These are phyloP conservation scores for Sipha maydis DNA, from an alignment of 2,888 invertebrate species.

Conservation along the genomic window DNA sequence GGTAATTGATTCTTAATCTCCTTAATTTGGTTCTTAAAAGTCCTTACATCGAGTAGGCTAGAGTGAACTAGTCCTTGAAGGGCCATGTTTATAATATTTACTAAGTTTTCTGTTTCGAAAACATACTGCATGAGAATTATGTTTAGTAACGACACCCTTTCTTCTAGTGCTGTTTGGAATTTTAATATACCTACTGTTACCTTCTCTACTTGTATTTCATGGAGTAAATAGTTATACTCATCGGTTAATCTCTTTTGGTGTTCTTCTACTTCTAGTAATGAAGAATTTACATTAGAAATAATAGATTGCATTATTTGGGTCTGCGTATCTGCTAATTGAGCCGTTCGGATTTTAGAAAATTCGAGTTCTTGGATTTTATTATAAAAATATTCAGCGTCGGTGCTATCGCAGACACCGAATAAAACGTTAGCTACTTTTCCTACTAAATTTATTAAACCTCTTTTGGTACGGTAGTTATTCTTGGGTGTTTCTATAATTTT, in stretches of 20 bases:
- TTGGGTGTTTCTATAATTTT: background rate
- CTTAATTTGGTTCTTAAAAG: background rate
- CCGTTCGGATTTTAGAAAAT: background rate
- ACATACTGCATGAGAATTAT: conserved; percentile 1
- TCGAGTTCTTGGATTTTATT: background rate
- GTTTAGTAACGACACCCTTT: background rate
- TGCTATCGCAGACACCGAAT: background rate
- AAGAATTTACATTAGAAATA: background rate
- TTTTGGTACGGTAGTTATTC: background rate
- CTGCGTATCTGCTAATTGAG: background rate
- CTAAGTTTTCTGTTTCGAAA: conserved; percentile 18
- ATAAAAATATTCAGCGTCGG: background rate
- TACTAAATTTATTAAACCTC: background rate
- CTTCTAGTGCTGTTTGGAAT: conserved; percentile 10
- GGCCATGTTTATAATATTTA: conserved; percentile 9
- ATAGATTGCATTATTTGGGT: background rate
- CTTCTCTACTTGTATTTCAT: background rate
- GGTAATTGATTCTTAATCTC: background rate
- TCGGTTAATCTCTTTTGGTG: background rate
- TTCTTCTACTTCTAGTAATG: background rate
- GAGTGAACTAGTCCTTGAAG: conserved; percentile 2
- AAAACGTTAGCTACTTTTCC: background rate
- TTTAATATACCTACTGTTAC: background rate
- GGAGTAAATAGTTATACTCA: background rate
- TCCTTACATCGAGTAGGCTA: background rate